Base-by-base conservation (phyloP, 2,797 vertebrate genomes). In the Notoglanidium macrostoma region DNA sequence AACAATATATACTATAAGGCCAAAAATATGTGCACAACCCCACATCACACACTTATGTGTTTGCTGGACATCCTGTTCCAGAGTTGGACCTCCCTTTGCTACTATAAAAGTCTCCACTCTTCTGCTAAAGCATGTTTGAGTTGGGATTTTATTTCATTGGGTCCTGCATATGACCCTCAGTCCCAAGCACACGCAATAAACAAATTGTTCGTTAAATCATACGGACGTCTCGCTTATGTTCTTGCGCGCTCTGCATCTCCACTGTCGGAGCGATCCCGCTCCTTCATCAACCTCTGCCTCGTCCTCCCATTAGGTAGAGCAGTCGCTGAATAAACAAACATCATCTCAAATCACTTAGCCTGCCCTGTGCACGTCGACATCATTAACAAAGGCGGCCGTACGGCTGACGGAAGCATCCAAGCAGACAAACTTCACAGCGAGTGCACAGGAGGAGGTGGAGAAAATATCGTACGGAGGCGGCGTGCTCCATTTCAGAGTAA, bases 281-380 rank as follows among this genome's bases (percentile, higher is more conserved):
- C 72, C 67, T 72, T 87, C 87, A 89, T 83, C 86, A 89, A 88
- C 54, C 84, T 65, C 76, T 85, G 74, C 86, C 86, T 88, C 87
- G 68, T 85, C 81, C 74, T 78, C 84, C 89, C 87, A 88, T 91
- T 91, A 86, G 77, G 46, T 44, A 78, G 40, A 72, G 85, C 85
- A 51, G 73, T 82, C 82, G 86, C 67, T 81, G 89, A 90, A 87
- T 88, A 89, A 91, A 90, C 89, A 91, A 89, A 91, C 90, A 90
- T 87, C 88, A 87, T 90, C 90, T 88, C 89, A 83, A 86, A 89
- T 90, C 90, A 89, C 88, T 86, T 85, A 83, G 79, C 35, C 72
- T 86, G 87, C 89, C 70, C 55, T 3, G 72, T 35, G 74, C 77
- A 76, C 23, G 86, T 68, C 86, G 78, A 74, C 86, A 89, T 91